A percentile compares a stretch with the other conserved stretches of the same genome.
Conservation (phyloP, 2,113 vertebrate genomes). For the Pogona vitticeps region DNA sequence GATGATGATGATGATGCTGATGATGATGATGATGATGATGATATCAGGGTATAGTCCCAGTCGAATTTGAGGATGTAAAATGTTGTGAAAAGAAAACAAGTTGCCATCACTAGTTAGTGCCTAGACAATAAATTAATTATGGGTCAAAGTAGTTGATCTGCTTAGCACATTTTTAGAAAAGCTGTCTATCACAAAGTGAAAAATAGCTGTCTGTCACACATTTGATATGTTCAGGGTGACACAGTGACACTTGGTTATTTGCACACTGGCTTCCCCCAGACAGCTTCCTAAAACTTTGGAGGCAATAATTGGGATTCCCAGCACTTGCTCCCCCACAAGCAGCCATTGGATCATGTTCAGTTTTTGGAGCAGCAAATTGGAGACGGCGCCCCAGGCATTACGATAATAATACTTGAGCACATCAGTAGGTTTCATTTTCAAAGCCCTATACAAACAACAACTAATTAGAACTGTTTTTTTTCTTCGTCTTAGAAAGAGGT, state of each 20-base stretch:
- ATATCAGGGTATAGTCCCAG: too few relatives aligned
- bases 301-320: background rate
- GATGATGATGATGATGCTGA: too few relatives aligned
- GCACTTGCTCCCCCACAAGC: background rate
- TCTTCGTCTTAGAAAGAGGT: conserved; percentile 44
- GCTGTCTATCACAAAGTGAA: too few relatives aligned
- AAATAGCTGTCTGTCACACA: too few relatives aligned
- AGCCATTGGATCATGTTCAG: conserved; percentile 22
- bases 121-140: too few relatives aligned
- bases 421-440: conserved; percentile 41
- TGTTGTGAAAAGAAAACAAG: too few relatives aligned
- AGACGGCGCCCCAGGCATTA: conserved; percentile 22
- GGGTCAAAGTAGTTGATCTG: too few relatives aligned
- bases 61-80: too few relatives aligned
- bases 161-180: too few relatives aligned
- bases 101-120: too few relatives aligned
- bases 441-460: conserved; percentile 53
- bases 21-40: too few relatives aligned
- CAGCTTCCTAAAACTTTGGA: conserved; percentile 28
- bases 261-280: background rate
- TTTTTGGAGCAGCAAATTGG: conserved; percentile 39
- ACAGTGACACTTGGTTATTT: background rate
- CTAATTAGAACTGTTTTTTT: conserved; percentile 58
- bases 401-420: conserved; percentile 48
- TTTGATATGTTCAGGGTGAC: too few relatives aligned